phyloP scores from a whole-genome alignment of 1,140 invertebrate genomes.

The Drosophila takahashii region DNA sequence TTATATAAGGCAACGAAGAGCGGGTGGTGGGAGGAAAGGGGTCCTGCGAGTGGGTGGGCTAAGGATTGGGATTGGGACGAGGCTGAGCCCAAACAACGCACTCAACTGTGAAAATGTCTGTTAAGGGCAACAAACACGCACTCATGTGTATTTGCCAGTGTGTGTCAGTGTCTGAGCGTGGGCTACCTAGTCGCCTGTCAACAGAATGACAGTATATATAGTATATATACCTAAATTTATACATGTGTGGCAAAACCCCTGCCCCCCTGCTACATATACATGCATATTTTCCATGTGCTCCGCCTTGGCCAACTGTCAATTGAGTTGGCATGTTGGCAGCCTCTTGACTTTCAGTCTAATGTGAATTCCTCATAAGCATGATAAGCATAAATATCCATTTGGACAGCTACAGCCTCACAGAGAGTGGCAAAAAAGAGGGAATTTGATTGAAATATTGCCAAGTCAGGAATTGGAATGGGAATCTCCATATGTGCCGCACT shows the following conservation, averaged over 20 bases:
- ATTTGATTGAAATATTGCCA: conserved; percentile 65
- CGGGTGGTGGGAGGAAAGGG: background rate
- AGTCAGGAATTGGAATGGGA: conserved; percentile 42
- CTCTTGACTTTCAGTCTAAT: conserved; percentile 80
- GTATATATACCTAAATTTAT: conserved; percentile 44
- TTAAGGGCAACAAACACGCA: conserved; percentile 75
- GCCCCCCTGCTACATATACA: conserved; percentile 12
- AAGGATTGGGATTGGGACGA: background rate
- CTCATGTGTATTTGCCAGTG: conserved; percentile 56
- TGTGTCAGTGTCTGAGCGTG: conserved; percentile 36
- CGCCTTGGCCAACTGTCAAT: conserved; percentile 77
- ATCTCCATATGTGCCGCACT: background rate
- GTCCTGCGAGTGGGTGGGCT: background rate
- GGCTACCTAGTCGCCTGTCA: conserved; percentile 76
- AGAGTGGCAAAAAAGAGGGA: conserved; percentile 27
- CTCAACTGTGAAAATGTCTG: conserved; percentile 83
- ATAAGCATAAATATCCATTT: conserved; percentile 69
- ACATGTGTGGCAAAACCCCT: conserved; percentile 1
- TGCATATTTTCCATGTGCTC: conserved; percentile 28
- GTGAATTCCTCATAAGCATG: conserved; percentile 75
- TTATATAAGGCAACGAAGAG: conserved; percentile 50
- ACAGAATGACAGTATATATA: conserved; percentile 80
- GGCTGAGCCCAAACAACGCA: conserved; percentile 72
- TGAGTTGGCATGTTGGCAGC: conserved; percentile 81
- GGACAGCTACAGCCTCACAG: conserved; percentile 14